Base-by-base conservation (phyloP, 2,888 invertebrate species). In the Labia minor region DNA sequence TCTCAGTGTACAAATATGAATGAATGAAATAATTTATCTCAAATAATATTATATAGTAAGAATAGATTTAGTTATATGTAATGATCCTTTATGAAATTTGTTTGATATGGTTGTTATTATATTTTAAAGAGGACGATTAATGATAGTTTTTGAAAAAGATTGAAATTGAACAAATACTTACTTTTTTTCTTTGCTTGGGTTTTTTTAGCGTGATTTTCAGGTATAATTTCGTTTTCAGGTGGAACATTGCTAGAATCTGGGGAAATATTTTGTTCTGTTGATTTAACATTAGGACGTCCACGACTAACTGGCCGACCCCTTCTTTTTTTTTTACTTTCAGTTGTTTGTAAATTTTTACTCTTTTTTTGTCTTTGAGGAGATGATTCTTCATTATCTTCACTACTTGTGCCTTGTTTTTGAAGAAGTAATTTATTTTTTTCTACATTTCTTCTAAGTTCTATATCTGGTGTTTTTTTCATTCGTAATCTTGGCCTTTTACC, bases 401-500 rank as follows among this genome's bases (percentile, higher is more conserved):
- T 68, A 64, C 69, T 69, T 19, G 67, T 68, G 4, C 63, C 67
- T 18, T 63, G 61, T n/a, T 66, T 64, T 49, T 68, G 63, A 4
- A 21, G 63, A n/a, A 20, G 63, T 19, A 21, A 64, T 19, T 64
- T 65, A 69, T 72, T 78, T n/a, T 76, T 75, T 61, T 78, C 78
- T 0, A 77, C 71, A 2, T 75, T 74, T 65, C 75, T 76, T 6
- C 77, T 71, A 11, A 77, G 67, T 19, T 76, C 71, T 26, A 72
- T 69, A 65, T 78, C 76, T 14, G 70, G 69, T 11, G 64, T 64
- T 62, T 67, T 64, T 64, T 68, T 69, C 10, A 71, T 72, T 71
- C 69, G 69, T 11, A 72, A 33, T 64, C 71, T 77, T 72, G 76
- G 76, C 62, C 76, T 72, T 68, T 77, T 78, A 3, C 76, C 75